These are phyloP conservation scores for Galeopterus variegatus DNA, from an alignment of 2,113 vertebrate species.

Conservation along the genomic window DNA sequence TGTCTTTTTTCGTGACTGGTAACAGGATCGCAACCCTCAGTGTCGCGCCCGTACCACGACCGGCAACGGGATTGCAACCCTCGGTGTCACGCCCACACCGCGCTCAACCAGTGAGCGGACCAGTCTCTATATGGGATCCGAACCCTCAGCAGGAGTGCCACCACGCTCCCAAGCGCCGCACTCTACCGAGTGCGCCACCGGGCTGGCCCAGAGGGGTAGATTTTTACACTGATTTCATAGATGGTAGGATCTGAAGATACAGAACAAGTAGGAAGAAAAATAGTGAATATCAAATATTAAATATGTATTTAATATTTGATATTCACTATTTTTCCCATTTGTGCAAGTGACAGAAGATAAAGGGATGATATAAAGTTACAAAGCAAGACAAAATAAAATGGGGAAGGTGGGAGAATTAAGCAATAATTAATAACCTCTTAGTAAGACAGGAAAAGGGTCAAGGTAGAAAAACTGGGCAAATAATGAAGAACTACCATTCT, in stretches of 20 bases:
- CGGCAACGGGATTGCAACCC: no score
- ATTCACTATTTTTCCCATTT: no score
- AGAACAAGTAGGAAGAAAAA: background rate
- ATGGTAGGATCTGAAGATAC: background rate
- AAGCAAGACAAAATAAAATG: conserved; percentile 33
- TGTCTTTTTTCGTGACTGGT: no score
- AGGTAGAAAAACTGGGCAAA: background rate
- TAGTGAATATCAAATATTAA: conserved; percentile 24
- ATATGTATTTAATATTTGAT: background rate
- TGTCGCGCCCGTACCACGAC: no score
- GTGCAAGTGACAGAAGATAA: conserved; percentile 26
- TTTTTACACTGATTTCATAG: conserved; percentile 41
- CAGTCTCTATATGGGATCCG: no score
- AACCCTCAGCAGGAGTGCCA: no score
- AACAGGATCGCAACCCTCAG: no score
- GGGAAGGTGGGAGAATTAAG: background rate
- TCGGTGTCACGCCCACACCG: no score
- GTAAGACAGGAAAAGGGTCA: background rate
- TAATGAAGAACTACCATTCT: background rate
- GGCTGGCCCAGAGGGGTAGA: background rate
- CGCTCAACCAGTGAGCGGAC: no score
- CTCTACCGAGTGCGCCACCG: no score
- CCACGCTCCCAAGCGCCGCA: no score
- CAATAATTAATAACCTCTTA: conserved; percentile 13
- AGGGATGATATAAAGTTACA: conserved; percentile 19